Evolutionary conservation across 1,140 invertebrate genomes (phyloP), one percentile per base, ranked within the genome.

Genomic region (Ceratoteleas bidentatus): DNA sequence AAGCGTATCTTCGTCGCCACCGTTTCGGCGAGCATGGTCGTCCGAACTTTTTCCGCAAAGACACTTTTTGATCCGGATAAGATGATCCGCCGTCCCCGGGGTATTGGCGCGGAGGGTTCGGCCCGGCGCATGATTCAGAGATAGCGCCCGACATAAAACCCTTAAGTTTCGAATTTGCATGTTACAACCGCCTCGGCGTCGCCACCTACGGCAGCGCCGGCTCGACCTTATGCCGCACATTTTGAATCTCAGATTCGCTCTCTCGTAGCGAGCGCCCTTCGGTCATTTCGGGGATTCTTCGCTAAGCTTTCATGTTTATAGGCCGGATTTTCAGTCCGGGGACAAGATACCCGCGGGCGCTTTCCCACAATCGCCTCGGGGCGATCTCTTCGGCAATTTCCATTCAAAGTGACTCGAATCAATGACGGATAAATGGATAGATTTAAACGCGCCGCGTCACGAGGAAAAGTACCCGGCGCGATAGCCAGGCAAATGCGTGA

Each of bases 121-220:
- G 64, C 52, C 68, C 81, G 83, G 79, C 81, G 86, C 85, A 89
- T 89, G 89, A 90, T 90, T 89, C 89, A 84, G 85, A 88, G 90
- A 91, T 91, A 91, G 90, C 88, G 85, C 84, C 81, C 84, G 88
- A 91, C 90, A 91, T 91, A 91, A 91, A 91, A 91, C 87, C 90
- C 86, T 90, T 90, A 88, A 90, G 89, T 90, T 90, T 90, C 86
- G 90, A 90, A 91, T 90, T 90, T 91, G 90, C 90, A 91, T 91
- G 89, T 90, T 90, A 90, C 90, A 90, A 90, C 88, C 84, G 85
- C 64, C 75, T 75, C 70, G 72, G 34, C 81, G 73, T 79, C 66
- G 47, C 79, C 70, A 78, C 81, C 80, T 87, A 87, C 58, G 43
- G 33, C 62, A 47, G 0, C 77, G 62, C 78, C 76, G 85, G 84